phyloP scores from a whole-genome alignment of 2,797 vertebrate genomes.

The Denticeps clupeoides region DNA sequence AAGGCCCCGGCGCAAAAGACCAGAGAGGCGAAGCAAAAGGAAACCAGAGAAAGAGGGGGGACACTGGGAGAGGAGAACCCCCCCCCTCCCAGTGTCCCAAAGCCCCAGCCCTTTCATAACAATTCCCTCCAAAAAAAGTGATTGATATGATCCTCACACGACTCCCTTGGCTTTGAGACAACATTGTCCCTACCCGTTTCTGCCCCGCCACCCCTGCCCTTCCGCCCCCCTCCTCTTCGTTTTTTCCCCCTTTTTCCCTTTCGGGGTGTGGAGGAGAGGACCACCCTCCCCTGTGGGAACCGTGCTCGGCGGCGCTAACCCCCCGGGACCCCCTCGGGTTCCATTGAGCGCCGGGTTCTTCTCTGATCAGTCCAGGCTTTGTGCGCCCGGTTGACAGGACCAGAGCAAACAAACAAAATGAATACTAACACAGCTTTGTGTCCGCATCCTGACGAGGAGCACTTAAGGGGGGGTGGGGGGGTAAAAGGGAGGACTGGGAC shows the following conservation, averaged over 20 bases:
- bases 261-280: slow-evolving; percentile 38
- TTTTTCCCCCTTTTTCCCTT: slow-evolving; percentile 19
- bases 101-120: slow-evolving; percentile 47
- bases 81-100: no score
- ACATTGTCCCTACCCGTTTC: slow-evolving; percentile 37
- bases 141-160: slow-evolving; percentile 57
- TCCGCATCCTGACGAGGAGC: slow-evolving; percentile 40
- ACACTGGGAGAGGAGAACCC: slow-evolving; percentile 33
- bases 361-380: slow-evolving; percentile 55
- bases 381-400: slow-evolving; percentile 67
- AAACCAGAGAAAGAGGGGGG: slow-evolving; percentile 45
- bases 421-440: slow-evolving; percentile 68
- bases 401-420: slow-evolving; percentile 86
- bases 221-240: slow-evolving; percentile 26
- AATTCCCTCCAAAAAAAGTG: slow-evolving; percentile 59
- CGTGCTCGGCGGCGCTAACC: slow-evolving; percentile 42
- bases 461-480: slow-evolving; percentile 43
- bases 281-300: slow-evolving; percentile 55
- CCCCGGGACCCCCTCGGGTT: slow-evolving; percentile 54
- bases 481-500: neutral
- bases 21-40: slow-evolving; percentile 39
- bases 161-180: slow-evolving; percentile 59
- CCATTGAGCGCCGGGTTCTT: slow-evolving; percentile 66
- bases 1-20: slow-evolving; percentile 52
- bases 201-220: slow-evolving; percentile 44